Conservation (phyloP, 2,888 invertebrate species). For the Lumbricus terrestris region DNA sequence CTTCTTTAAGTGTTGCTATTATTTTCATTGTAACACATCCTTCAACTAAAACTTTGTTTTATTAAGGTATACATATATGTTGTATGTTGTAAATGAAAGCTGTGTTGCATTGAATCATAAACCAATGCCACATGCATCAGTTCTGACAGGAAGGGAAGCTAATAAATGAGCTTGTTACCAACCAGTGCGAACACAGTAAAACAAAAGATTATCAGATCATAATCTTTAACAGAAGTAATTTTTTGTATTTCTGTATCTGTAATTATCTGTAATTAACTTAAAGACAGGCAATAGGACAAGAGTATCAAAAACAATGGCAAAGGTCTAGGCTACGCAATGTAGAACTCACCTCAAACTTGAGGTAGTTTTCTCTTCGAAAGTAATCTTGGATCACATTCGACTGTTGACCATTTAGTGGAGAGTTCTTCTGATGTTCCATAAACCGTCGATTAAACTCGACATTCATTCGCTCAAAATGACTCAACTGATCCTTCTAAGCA, state of each 20-base stretch:
- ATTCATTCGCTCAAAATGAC: conserved; percentile 82
- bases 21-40: too few species aligned
- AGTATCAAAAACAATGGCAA: too few species aligned
- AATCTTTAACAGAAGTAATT: background rate
- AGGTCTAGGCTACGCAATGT: background rate
- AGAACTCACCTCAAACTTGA: conserved; percentile 77
- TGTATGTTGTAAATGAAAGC: too few species aligned
- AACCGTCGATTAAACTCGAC: conserved; percentile 78
- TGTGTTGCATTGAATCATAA: too few species aligned
- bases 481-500: conserved; percentile 80
- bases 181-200: background rate
- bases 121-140: too few species aligned
- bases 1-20: too few species aligned
- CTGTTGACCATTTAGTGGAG: conserved; percentile 73
- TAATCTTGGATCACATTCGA: conserved; percentile 79
- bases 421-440: conserved; percentile 72
- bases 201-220: background rate
- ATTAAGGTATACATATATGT: too few species aligned
- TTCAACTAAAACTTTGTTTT: too few species aligned
- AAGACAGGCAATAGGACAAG: too few species aligned
- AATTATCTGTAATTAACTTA: too few species aligned
- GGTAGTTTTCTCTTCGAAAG: conserved; percentile 85
- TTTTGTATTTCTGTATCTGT: too few species aligned
- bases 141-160: background rate
- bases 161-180: background rate